Percentiles rank a stretch among this genome's conserved stretches.
phyloP scores from a whole-genome alignment of 2,888 invertebrate genomes.

The Bruchidius siliquastri region DNA sequence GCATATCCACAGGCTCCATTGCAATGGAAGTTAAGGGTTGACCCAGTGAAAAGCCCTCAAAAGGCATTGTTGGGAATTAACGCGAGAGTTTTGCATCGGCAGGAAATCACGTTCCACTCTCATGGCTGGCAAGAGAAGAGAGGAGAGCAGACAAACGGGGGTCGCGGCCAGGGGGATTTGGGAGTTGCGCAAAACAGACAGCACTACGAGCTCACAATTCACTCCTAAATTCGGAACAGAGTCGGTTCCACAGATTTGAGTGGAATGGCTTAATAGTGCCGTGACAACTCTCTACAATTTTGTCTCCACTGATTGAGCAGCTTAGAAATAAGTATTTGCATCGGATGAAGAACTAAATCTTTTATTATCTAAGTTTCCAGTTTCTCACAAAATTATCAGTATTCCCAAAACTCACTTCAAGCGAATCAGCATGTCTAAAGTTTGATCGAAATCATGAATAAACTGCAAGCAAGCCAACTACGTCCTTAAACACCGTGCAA shows the following conservation, averaged over 20 bases:
- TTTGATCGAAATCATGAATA: too few relatives aligned
- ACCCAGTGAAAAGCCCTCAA: background rate
- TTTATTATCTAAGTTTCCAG: too few relatives aligned
- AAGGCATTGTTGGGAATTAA: background rate
- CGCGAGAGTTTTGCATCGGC: background rate
- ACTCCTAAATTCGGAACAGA: background rate
- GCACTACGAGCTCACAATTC: background rate
- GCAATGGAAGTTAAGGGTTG: background rate
- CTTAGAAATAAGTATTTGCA: too few relatives aligned
- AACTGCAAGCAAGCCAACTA: too few relatives aligned
- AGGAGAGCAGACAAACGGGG: background rate
- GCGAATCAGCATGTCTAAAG: too few relatives aligned
- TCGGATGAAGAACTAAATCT: too few relatives aligned
- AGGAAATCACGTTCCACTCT: background rate
- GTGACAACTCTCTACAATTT: too few relatives aligned
- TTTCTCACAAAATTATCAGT: too few relatives aligned
- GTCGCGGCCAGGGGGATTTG: background rate
- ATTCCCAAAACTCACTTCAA: too few relatives aligned
- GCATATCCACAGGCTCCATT: background rate
- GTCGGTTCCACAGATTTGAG: background rate
- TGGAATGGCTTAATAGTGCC: too few relatives aligned
- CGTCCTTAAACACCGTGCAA: too few relatives aligned
- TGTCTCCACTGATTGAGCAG: too few relatives aligned
- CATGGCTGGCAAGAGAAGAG: background rate
- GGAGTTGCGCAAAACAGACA: background rate